Evolutionary conservation across 2,113 vertebrate genomes (phyloP), one percentile per base, ranked within the genome.

Genomic region (Sphaerodactylus townsendi): DNA sequence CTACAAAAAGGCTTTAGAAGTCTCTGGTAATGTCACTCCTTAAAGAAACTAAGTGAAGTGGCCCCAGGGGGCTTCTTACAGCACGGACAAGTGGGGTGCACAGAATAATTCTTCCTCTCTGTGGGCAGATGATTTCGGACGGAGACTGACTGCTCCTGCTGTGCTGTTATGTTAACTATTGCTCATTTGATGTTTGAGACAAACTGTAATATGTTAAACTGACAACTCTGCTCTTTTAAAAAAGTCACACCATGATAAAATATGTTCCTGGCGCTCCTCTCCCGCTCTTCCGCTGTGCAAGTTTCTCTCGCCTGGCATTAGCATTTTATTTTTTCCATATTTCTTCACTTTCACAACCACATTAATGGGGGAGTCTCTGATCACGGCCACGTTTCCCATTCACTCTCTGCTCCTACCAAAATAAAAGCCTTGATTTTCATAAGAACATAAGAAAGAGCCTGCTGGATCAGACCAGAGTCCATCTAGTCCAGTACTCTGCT

Each of bases 191-290:
- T 78, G 75, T 33, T 64, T 4, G 68, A 78, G 83, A 84, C 66
- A 84, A 78, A 84, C 83, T 71, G 66, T 46, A 84, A 62, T 84
- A 84, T 71, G 83, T 84, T 84, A 84, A 70, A 46, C 25, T 84
- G 83, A 84, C 83, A 84, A 46, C 83, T 71, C 6, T 72, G 83
- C 75, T 84, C 83, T 84, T 84, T 84, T 78, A 33, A 71, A 62
- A 84, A 84, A 84, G 83, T 78, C 83, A 84, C 66, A 30, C 39
- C 14, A 14, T 71, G 83, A 84, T 84, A 75, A 78, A 84, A 78
- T 78, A 78, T 78, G 71, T n/a, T 37, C 72, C 71, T 35, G 23
- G 37, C 59, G 28, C 41, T 65, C 70, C 71, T 75, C 82, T 84
- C 65, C 62, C 13, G 1, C 74, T 71, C 75, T 10, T 77, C 64